These are phyloP conservation scores for Danio tinwini DNA, from an alignment of 2,797 vertebrate species.

Conservation along the genomic window DNA sequence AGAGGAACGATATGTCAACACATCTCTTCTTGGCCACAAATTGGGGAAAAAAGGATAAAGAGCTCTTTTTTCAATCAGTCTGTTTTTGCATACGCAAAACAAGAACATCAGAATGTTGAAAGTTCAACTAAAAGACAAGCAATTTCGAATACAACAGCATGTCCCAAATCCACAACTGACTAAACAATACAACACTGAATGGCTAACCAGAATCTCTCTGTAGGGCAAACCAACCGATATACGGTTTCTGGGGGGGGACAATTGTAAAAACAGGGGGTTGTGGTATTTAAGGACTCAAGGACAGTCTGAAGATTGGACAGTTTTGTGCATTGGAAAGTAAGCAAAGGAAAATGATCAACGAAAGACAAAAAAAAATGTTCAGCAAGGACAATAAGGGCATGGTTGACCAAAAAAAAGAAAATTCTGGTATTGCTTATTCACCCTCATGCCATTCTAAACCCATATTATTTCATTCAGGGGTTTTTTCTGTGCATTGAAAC, in stretches of 20 bases:
- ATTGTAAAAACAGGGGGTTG: background rate
- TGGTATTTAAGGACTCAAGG: constrained; percentile 22
- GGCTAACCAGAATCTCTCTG: constrained; percentile 8
- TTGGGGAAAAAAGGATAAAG: constrained; percentile 62
- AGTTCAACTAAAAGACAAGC: constrained; percentile 35
- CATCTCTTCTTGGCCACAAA: constrained; percentile 68
- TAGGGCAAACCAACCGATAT: background rate
- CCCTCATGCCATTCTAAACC: background rate
- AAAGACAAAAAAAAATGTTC: background rate
- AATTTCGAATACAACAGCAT: constrained; percentile 4
- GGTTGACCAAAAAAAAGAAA: background rate
- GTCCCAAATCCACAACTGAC: constrained; percentile 28
- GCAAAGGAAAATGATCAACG: constrained; percentile 1
- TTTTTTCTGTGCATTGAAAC: background rate
- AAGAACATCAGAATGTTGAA: constrained; percentile 41
- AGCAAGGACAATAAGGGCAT: background rate
- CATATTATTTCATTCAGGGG: background rate
- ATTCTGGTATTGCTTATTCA: background rate
- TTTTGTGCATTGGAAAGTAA: constrained; percentile 15
- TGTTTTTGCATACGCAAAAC: constrained; percentile 40
- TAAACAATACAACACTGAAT: constrained; percentile 32
- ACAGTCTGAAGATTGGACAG: background rate
- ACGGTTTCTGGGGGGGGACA: constrained; percentile 4
- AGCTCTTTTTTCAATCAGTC: constrained; percentile 67
- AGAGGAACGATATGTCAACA: constrained; percentile 55